Percentiles rank a stretch among this genome's conserved stretches.
phyloP scores from a whole-genome alignment of 2,113 vertebrate genomes.

The Alethe diademata region DNA sequence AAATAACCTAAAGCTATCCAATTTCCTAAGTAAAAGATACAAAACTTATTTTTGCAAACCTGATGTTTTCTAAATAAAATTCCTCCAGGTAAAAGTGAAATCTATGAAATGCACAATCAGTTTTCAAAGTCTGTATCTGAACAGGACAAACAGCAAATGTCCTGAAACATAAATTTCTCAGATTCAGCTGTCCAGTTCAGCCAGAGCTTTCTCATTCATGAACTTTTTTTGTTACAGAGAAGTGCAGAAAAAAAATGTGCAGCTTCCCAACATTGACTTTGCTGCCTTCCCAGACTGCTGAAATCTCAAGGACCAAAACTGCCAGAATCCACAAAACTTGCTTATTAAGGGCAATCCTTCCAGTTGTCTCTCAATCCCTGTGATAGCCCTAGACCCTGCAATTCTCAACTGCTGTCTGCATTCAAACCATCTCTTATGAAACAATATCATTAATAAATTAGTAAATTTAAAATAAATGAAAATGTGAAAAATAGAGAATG shows the following conservation, averaged over 20 bases:
- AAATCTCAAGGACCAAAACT: neutral
- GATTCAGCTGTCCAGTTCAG: neutral
- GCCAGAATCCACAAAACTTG: neutral
- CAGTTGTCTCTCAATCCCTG: neutral
- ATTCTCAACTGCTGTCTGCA: neutral
- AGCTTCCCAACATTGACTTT: fast-evolving
- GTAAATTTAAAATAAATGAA: neutral
- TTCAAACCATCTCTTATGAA: neutral
- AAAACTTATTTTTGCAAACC: neutral
- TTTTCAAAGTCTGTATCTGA: neutral
- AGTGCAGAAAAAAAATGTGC: fast-evolving
- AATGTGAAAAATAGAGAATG: neutral
- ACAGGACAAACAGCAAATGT: neutral
- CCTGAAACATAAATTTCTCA: neutral
- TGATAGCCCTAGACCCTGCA: neutral
- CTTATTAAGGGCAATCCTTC: neutral
- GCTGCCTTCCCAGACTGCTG: neutral
- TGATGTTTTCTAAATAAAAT: neutral
- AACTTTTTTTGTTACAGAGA: neutral
- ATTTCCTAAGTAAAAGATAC: neutral
- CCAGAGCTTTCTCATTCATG: neutral
- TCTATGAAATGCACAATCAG: neutral
- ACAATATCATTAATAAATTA: neutral
- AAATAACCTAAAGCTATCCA: neutral
- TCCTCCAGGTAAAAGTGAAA: neutral